Percentiles rank a stretch among this genome's conserved stretches.
phyloP scores from a whole-genome alignment of 2,797 vertebrate genomes.

The Enteromius mattozi region DNA sequence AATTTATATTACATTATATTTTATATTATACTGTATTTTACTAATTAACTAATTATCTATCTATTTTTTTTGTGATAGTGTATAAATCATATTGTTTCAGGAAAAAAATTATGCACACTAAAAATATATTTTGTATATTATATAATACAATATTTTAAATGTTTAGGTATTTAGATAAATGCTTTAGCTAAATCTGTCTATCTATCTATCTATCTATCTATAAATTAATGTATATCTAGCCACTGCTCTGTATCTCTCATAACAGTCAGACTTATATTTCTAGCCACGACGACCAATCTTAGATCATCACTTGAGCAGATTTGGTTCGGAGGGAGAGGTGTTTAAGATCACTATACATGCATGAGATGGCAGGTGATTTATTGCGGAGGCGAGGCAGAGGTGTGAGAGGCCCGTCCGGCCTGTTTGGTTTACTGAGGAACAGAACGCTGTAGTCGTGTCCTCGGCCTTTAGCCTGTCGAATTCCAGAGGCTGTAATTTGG shows the following conservation, averaged over 20 bases:
- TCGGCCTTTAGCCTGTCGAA: conserved; percentile 59
- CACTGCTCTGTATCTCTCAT: conserved; percentile 22
- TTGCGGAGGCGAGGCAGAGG: conserved; percentile 64
- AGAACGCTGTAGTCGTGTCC: conserved; percentile 39
- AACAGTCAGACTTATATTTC: conserved; percentile 1
- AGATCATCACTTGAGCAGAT: conserved; percentile 51
- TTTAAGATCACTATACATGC: conserved; percentile 72
- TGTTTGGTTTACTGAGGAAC: conserved; percentile 55
- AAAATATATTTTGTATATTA: not conserved
- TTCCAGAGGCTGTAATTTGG: conserved; percentile 58
- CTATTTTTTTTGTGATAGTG: not conserved
- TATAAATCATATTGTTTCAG: not conserved
- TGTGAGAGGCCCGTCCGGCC: conserved; percentile 71
- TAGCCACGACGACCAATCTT: conserved; percentile 34
- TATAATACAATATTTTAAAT: no score
- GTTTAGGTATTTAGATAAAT: not conserved
- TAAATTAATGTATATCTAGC: not conserved
- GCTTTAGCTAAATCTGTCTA: not conserved
- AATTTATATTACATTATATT: not conserved
- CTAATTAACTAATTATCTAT: not conserved
- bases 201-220: no score
- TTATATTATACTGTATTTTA: not conserved
- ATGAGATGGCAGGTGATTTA: conserved; percentile 76
- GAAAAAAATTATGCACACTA: not conserved
- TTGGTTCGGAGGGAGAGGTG: conserved; percentile 44